These are phyloP conservation scores for Camponotus floridanus DNA, from an alignment of 1,140 invertebrate genomes.

Conservation along the genomic window DNA sequence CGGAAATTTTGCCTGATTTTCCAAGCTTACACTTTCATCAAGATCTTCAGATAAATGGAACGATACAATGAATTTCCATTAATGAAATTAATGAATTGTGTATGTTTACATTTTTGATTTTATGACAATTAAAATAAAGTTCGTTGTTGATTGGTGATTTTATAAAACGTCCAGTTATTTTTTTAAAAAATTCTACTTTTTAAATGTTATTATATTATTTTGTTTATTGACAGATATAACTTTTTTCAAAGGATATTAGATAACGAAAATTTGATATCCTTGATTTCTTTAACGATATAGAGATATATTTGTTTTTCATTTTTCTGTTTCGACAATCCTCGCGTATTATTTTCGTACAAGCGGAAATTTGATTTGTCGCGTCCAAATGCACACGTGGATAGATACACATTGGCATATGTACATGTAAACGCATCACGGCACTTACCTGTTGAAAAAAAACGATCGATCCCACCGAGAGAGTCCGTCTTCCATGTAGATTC, in stretches of 20 bases:
- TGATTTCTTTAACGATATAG: background rate
- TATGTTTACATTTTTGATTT: too few relatives aligned
- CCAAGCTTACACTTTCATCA: background rate
- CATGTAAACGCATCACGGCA: conserved; percentile 68
- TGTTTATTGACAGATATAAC: background rate
- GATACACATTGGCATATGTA: conserved; percentile 20
- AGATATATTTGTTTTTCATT: background rate
- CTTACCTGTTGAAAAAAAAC: conserved; percentile 72
- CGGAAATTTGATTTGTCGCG: background rate
- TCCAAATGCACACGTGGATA: conserved; percentile 1
- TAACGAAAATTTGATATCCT: background rate
- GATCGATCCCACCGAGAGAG: conserved; percentile 45
- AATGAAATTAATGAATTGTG: conserved; percentile 14
- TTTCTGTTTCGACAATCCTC: conserved; percentile 10
- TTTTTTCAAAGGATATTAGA: background rate
- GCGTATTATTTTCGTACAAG: conserved; percentile 27
- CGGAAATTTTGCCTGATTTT: conserved; percentile 45
- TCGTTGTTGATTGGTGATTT: background rate
- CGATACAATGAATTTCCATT: background rate
- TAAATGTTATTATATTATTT: background rate
- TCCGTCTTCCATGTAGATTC: conserved; percentile 60
- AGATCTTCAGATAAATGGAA: conserved; percentile 9
- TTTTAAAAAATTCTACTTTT: background rate
- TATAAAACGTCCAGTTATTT: background rate
- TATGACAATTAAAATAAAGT: background rate